phyloP scores from a whole-genome alignment of 2,797 vertebrate genomes.

The Sternarchorhynchus goeldii region DNA sequence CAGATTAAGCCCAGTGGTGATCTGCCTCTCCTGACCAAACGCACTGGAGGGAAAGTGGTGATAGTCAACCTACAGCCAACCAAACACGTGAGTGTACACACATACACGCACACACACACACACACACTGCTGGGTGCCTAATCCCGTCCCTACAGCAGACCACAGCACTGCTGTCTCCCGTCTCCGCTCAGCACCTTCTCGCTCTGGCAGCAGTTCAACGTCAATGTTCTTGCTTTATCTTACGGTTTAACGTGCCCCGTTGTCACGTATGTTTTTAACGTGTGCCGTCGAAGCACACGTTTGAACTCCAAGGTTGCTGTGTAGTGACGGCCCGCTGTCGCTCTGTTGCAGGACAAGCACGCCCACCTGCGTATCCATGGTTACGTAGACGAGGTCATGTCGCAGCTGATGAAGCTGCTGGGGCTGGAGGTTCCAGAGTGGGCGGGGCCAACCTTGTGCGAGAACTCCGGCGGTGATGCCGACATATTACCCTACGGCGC shows the following conservation, averaged over 20 bases:
- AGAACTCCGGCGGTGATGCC: slow-evolving; percentile 59
- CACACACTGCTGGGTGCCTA: slow-evolving; percentile 11
- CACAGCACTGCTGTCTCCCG: neutral
- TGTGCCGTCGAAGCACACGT: no score
- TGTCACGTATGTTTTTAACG: no score
- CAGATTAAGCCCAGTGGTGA: slow-evolving; percentile 97
- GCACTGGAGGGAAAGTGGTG: slow-evolving; percentile 88
- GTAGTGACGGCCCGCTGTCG: neutral
- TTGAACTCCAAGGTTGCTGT: neutral
- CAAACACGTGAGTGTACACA: slow-evolving; percentile 84
- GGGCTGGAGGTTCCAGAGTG: slow-evolving; percentile 87
- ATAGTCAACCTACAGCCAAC: slow-evolving; percentile 95
- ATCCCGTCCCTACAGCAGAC: slow-evolving; percentile 24
- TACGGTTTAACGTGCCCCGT: neutral
- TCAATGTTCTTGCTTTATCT: no score
- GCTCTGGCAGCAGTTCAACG: neutral
- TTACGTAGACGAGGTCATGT: slow-evolving; percentile 91
- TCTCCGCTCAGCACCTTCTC: slow-evolving; percentile 16
- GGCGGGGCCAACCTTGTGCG: slow-evolving; percentile 81
- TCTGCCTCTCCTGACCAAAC: slow-evolving; percentile 92
- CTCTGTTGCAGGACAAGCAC: slow-evolving; percentile 82
- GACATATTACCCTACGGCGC: slow-evolving; percentile 38
- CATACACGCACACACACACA: neutral
- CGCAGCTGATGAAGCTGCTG: slow-evolving; percentile 83
- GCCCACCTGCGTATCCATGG: slow-evolving; percentile 86